A percentile compares a stretch with the other conserved stretches of the same genome.
Conservation (phyloP, 2,797 vertebrate genomes). For the Rousettus madagascariensis region DNA sequence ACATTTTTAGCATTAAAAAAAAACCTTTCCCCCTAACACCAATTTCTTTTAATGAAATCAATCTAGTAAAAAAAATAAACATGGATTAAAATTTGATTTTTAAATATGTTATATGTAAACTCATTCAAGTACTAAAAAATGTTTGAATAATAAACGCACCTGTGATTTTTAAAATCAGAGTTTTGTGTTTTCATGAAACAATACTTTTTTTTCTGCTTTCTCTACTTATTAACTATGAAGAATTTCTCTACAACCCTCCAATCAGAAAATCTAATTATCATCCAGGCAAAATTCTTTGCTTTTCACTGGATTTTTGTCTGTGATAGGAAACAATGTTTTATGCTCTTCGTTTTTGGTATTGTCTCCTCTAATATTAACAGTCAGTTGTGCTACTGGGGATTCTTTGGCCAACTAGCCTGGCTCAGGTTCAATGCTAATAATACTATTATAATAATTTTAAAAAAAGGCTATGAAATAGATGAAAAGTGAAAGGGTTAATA, state of each 20-base stretch:
- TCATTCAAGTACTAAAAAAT: constrained; percentile 31
- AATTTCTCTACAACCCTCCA: constrained; percentile 20
- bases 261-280: neutral
- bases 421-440: constrained; percentile 63
- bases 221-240: constrained; percentile 31
- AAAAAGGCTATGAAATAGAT: constrained; percentile 79
- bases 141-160: constrained; percentile 14
- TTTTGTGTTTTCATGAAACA: constrained; percentile 39
- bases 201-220: neutral
- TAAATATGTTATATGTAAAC: neutral
- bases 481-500: constrained; percentile 79
- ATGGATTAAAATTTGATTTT: constrained; percentile 50
- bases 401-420: neutral
- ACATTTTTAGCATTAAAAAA: neutral
- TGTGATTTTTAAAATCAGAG: neutral
- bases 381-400: neutral
- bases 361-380: neutral
- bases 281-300: neutral
- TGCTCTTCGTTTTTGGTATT: neutral
- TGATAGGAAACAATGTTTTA: neutral
- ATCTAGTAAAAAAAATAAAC: constrained; percentile 36
- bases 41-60: constrained; percentile 45
- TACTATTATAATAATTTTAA: constrained; percentile 58
- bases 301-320: neutral
- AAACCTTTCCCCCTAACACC: neutral